A percentile compares a stretch with the other conserved stretches of the same genome.
Evolutionary conservation across 2,113 vertebrate genomes (phyloP).

Genomic region (Pelmatolapia mariae): DNA sequence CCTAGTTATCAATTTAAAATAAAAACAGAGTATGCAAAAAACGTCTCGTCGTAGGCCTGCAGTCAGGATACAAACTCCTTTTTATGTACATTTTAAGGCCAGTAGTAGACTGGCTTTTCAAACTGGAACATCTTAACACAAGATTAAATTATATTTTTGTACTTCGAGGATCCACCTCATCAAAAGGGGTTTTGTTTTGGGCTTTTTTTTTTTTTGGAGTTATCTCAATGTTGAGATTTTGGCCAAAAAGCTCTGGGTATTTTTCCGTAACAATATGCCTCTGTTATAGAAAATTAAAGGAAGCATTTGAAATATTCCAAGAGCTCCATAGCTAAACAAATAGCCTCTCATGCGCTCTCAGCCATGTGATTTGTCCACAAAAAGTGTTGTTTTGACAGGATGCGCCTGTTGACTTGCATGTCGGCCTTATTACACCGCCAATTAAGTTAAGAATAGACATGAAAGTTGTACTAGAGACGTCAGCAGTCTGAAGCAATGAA

Average conservation of each 20-base stretch:
- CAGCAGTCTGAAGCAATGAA: conserved; percentile 51
- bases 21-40: not conserved
- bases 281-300: not conserved
- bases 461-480: conserved; percentile 45
- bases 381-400: conserved; percentile 49
- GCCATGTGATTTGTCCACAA: conserved; percentile 39
- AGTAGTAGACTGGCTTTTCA: not conserved
- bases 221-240: not conserved
- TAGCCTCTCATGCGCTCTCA: conserved; percentile 11
- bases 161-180: not conserved
- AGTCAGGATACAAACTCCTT: not conserved
- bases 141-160: not conserved
- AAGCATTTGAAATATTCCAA: conserved; percentile 26
- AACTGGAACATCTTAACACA: not conserved
- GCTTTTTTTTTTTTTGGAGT: not conserved
- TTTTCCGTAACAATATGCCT: not conserved
- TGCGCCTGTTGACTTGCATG: conserved; percentile 21
- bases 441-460: conserved; percentile 58
- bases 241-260: not conserved
- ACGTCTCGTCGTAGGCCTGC: not conserved
- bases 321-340: not conserved
- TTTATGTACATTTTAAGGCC: not conserved
- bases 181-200: not conserved
- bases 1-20: not conserved
- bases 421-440: conserved; percentile 16